Percentiles rank a stretch among this genome's conserved stretches.
These are phyloP conservation scores for Oncorhynchus gorbuscha DNA, from an alignment of 2,113 vertebrate genomes.

Conservation along the genomic window DNA sequence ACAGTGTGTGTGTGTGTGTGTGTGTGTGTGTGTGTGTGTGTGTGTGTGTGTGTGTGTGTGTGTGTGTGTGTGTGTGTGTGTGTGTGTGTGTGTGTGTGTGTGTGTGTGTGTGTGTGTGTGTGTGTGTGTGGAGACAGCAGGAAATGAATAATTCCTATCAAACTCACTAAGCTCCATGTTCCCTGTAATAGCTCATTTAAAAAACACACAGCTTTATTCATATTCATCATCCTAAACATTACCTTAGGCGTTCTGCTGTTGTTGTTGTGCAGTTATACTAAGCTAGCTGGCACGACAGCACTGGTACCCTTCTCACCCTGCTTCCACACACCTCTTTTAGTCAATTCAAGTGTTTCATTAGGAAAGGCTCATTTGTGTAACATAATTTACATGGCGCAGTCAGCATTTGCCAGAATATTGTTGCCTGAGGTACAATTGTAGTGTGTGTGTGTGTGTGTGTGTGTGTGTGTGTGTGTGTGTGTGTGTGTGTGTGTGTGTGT, in stretches of 20 bases:
- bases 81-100: no score
- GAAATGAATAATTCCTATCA: constrained; percentile 51
- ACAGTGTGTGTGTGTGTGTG: background rate
- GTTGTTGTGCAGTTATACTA: constrained; percentile 41
- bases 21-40: no score
- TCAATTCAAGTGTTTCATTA: constrained; percentile 77
- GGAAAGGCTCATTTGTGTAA: constrained; percentile 77
- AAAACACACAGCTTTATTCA: constrained; percentile 52
- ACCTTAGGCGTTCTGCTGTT: constrained; percentile 52
- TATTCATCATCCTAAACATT: constrained; percentile 56
- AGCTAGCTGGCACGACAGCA: constrained; percentile 28
- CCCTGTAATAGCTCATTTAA: constrained; percentile 46
- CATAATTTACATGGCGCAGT: constrained; percentile 74
- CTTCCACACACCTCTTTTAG: constrained; percentile 67
- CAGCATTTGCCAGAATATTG: constrained; percentile 71
- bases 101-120: no score
- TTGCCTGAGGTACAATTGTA: constrained; percentile 61
- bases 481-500: no score
- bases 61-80: no score
- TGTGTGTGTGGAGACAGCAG: background rate
- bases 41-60: no score
- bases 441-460: no score
- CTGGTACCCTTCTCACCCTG: constrained; percentile 55
- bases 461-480: no score
- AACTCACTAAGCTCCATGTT: constrained; percentile 46